phyloP scores from a whole-genome alignment of 2,113 vertebrate genomes.

The Centrocercus urophasianus region DNA sequence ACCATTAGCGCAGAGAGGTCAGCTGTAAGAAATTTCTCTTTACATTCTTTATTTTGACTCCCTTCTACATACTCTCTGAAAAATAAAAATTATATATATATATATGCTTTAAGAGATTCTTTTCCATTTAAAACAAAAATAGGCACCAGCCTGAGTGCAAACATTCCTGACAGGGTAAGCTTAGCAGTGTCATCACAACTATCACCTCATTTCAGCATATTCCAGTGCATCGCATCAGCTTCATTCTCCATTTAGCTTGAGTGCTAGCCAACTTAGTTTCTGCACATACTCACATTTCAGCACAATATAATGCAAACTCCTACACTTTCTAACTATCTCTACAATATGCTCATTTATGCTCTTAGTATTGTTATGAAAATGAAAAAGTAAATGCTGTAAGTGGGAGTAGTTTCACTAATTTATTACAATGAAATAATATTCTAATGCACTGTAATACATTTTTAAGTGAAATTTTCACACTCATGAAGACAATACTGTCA shows the following conservation, averaged over 20 bases:
- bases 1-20: not conserved
- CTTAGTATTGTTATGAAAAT: slow-evolving; percentile 54
- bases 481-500: slow-evolving; percentile 40
- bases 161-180: slow-evolving; percentile 43
- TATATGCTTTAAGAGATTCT: not conserved
- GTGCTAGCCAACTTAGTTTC: slow-evolving; percentile 64
- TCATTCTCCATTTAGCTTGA: slow-evolving; percentile 66
- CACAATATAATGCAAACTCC: slow-evolving; percentile 70
- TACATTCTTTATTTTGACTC: not conserved
- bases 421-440: slow-evolving; percentile 37
- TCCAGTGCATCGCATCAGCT: slow-evolving; percentile 54
- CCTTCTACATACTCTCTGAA: not conserved
- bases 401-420: slow-evolving; percentile 29
- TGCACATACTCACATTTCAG: slow-evolving; percentile 56
- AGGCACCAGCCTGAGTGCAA: slow-evolving; percentile 14
- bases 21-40: not conserved
- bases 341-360: slow-evolving; percentile 56
- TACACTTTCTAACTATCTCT: slow-evolving; percentile 52
- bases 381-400: slow-evolving; percentile 56
- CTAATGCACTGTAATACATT: slow-evolving; percentile 48
- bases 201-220: slow-evolving; percentile 57
- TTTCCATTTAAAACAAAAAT: not conserved
- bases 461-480: slow-evolving; percentile 36
- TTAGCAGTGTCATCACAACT: slow-evolving; percentile 65
- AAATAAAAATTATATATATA: not conserved